phyloP scores from a whole-genome alignment of 2,113 vertebrate genomes.

The Ifrita kowaldi region DNA sequence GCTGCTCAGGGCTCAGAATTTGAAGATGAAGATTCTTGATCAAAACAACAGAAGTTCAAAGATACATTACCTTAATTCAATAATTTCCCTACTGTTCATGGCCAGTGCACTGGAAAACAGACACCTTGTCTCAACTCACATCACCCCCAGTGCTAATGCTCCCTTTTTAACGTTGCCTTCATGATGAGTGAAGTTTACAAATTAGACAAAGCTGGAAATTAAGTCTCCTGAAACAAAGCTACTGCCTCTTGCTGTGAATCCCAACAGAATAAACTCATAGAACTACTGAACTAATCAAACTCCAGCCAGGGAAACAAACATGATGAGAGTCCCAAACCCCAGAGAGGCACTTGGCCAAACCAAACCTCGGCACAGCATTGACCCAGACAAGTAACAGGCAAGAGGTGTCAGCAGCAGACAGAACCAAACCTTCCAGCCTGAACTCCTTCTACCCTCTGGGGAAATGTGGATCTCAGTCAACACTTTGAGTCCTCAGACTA shows the following conservation, averaged over 20 bases:
- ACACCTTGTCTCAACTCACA: neutral
- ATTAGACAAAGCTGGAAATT: neutral
- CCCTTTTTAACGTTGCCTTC: slow-evolving; percentile 15
- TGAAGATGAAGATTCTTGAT: slow-evolving; percentile 44
- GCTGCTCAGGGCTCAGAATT: slow-evolving; percentile 8
- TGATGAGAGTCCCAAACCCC: neutral
- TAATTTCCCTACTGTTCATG: slow-evolving; percentile 67
- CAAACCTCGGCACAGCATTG: neutral
- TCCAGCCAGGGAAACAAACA: neutral
- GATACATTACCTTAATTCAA: slow-evolving; percentile 69
- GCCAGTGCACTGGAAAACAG: slow-evolving; percentile 58
- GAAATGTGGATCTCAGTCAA: neutral
- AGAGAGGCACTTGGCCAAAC: neutral
- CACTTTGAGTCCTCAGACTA: neutral
- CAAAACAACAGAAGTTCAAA: slow-evolving; percentile 35
- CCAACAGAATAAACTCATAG: neutral
- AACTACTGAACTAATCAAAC: neutral
- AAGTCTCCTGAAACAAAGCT: neutral
- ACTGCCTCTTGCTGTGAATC: neutral
- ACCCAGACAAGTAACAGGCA: neutral
- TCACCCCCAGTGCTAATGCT: neutral
- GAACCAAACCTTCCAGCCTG: neutral
- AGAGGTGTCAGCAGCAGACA: neutral
- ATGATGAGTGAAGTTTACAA: slow-evolving; percentile 14
- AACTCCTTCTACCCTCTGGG: neutral